Base-by-base conservation (phyloP, 1,140 invertebrate species). In the Venturia canescens region DNA sequence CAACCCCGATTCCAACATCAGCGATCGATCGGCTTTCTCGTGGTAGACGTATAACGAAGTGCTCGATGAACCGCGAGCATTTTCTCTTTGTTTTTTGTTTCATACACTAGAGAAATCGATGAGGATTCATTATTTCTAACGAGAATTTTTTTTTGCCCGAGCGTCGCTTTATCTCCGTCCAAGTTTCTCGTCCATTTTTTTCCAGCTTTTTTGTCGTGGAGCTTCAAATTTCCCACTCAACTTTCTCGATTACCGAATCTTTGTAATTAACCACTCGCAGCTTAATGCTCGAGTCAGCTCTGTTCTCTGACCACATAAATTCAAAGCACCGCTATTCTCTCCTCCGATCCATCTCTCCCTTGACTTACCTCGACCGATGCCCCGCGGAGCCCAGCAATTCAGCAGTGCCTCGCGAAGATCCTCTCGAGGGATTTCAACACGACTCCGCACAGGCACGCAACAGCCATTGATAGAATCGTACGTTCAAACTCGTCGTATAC, bases 51-150 rank as follows among this genome's bases (percentile, higher is more conserved):
- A 53, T 53, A 53, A 63, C 60, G 60, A 63, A 63, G 60, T 63
- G 60, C 60, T 63, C 60, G 60, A 26, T 63, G 60, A 63, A 63
- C 21, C 26, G 23, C 50, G n/a, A 53, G 38, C 7, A 44, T 44
- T 44, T 44, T 34, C 15, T 16, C 15, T 9, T 63, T 23, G 3
- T 63, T 63, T 63, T 63, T 63, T 63, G 11, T 63, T 27, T 63
- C 15, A 27, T 23, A 27, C 21, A 15, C 23, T 23, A 15, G 23
- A 23, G 60, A 27, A 27, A 63, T 63, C 60, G 23, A 23, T 63
- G 60, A 63, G 26, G 60, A 63, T 63, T 63, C 60, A 27, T 63
- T 63, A 63, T 63, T 63, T 23, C 60, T 63, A 63, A 63, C 60
- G 60, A 63, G 60, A 23, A 63, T 63, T 63, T 63, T 63, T 15